Base-by-base conservation (phyloP, 1,140 invertebrate species). In the Lerema accius region DNA sequence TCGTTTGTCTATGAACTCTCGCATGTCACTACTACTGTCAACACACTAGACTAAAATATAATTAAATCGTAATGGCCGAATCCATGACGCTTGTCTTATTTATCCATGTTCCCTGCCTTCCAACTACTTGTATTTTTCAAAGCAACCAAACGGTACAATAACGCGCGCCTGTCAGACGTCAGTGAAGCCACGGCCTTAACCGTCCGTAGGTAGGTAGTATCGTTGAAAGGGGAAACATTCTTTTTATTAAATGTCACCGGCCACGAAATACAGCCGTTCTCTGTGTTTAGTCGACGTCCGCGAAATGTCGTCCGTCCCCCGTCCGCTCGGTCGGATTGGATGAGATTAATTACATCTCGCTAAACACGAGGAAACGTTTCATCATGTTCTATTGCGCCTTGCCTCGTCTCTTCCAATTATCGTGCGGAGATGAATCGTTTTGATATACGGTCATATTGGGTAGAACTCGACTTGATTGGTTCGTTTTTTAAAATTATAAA, bases 281-380 rank as follows among this genome's bases (percentile, higher is more conserved):
- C 28, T 45, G 53, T 68, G 59, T 63, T 69, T 66, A 63, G 48
- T 59, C 43, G 62, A 65, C 67, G 65, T 69, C 73, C 62, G 65
- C 63, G 51, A 69, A 70, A 76, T 73, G 73, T 76, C 73, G 65
- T 65, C 50, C 40, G 65, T 67, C 72, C 56, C n/a, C n/a, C 64
- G 65, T 67, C 72, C 56, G 32, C 51, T 48, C 26, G 28, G 56
- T 49, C 50, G 64, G 65, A 65, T 64, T 68, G 51, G 58, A 59
- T 58, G 40, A 64, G 46, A 50, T 50, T 50, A 50, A 50, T 50
- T 50, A 50, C 28, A 35, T 50, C 15, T 50, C 28, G 46, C 46
- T 50, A 35, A 50, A 50, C 46, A 35, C 26, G 14, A 35, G 46
- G 46, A 23, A 50, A 50, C n/a, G 28, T 50, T 50, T 16, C 14